Base-by-base conservation (phyloP, 2,797 vertebrate genomes). In the Sebastiscus albofasciatus region DNA sequence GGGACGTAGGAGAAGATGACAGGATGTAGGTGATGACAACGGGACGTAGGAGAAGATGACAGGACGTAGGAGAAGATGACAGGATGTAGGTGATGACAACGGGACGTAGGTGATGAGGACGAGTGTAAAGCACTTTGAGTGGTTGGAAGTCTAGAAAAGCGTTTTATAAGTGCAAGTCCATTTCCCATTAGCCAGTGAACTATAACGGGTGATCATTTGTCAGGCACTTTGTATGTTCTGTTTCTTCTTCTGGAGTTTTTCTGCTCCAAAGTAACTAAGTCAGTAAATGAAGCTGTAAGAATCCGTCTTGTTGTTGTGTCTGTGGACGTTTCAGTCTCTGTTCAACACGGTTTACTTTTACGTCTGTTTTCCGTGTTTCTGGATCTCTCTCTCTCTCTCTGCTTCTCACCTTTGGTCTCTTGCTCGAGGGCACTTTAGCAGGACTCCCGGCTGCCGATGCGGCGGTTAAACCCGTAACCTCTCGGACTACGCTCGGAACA, bases 401-500 rank as follows among this genome's bases (percentile, higher is more conserved):
- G 26, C 56, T 20, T 26, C 60, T 9, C 54, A 22, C 31, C 22
- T 1, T 31, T 1, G 13, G 7, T 20, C 7, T 61, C 9, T 69
- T 59, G 67, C 73, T 76, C 46, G 60, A 18, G 49, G 72, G 75
- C 26, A 12, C 70, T 27, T 42, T 8, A 69, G 56, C 56, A 10
- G 56, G 26, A 36, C 59, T 56, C 27, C 1, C 0, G 39, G 39
- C 42, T 49, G 14, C 16, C 0, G 36, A 58, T n/a, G 29, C 9
- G 33, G 66, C 36, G n/a, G 16, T 71, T 31, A 68, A 73, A 87
- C 72, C 59, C n/a, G 58, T 64, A 69, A 56, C 86, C 77, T 76
- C 69, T 64, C 20, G n/a, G 56, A 72, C 62, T 12, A 55, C 67
- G 11, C 9, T 27, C 61, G 24, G 24, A 36, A 56, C 22, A 46